Evolutionary conservation across 2,797 vertebrate genomes (phyloP).

Genomic region (Antennarius maculatus): DNA sequence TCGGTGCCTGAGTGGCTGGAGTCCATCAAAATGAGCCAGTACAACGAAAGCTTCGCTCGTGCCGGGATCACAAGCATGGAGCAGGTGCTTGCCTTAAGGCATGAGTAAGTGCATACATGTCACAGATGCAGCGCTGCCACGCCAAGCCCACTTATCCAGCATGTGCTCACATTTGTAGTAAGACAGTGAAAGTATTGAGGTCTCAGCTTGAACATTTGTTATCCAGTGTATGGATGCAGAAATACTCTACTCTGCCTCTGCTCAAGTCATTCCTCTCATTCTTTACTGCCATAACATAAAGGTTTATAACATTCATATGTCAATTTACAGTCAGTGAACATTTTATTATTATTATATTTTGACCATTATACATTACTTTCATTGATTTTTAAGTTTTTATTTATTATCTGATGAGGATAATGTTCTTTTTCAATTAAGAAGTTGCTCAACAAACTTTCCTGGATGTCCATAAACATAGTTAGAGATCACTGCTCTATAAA

Average conservation of each 20-base stretch:
- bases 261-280: constrained; percentile 58
- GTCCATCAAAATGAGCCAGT: constrained; percentile 96
- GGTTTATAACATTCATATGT: too few species aligned
- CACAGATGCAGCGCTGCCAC: constrained; percentile 46
- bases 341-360: too few species aligned
- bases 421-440: not conserved
- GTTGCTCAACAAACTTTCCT: not conserved
- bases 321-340: too few species aligned
- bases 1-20: constrained; percentile 94
- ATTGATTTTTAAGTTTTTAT: not conserved
- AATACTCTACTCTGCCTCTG: constrained; percentile 21
- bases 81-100: constrained; percentile 92
- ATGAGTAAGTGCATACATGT: constrained; percentile 89
- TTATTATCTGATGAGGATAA: not conserved
- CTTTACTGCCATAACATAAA: constrained; percentile 16
- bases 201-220: constrained; percentile 63
- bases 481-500: not conserved
- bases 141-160: constrained; percentile 29
- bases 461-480: not conserved
- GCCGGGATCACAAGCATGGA: constrained; percentile 91
- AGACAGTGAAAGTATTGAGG: constrained; percentile 58
- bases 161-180: constrained; percentile 36
- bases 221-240: constrained; percentile 39
- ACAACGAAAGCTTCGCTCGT: constrained; percentile 89
- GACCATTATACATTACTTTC: not conserved